A percentile compares a stretch with the other conserved stretches of the same genome.
These are phyloP conservation scores for Montifringilla adamsi DNA, from an alignment of 2,113 vertebrate species.

Conservation along the genomic window DNA sequence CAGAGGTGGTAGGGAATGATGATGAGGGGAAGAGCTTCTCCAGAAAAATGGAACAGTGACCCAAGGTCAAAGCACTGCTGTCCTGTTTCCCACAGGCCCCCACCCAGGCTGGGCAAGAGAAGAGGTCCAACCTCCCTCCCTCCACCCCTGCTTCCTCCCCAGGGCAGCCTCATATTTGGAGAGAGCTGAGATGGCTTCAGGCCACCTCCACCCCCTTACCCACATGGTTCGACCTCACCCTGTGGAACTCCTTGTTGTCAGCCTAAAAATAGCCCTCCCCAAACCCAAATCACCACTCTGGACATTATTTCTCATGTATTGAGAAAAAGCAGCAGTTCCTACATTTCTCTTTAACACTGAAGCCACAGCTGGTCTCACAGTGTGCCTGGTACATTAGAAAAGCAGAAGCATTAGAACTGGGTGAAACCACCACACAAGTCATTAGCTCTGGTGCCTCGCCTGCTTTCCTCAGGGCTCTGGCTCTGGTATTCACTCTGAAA, in stretches of 20 bases:
- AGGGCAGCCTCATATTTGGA: not conserved
- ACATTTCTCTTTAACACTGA: not conserved
- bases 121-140: not conserved
- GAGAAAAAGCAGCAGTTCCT: not conserved
- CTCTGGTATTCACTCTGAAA: not conserved
- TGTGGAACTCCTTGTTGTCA: not conserved
- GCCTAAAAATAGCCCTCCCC: not conserved
- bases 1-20: not conserved
- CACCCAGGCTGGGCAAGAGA: not conserved
- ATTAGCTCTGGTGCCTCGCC: not conserved
- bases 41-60: not conserved
- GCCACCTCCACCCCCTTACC: not conserved
- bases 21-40: not conserved
- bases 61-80: fast-evolving
- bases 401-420: not conserved
- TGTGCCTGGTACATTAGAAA: not conserved
- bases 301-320: not conserved
- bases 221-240: not conserved
- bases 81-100: not conserved
- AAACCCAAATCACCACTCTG: fast-evolving
- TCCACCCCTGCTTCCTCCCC: not conserved
- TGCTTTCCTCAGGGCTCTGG: not conserved
- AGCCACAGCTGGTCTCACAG: not conserved
- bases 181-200: not conserved
- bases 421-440: not conserved